phyloP scores from a whole-genome alignment of 2,888 invertebrate species.

The Philopedon plagiatum region DNA sequence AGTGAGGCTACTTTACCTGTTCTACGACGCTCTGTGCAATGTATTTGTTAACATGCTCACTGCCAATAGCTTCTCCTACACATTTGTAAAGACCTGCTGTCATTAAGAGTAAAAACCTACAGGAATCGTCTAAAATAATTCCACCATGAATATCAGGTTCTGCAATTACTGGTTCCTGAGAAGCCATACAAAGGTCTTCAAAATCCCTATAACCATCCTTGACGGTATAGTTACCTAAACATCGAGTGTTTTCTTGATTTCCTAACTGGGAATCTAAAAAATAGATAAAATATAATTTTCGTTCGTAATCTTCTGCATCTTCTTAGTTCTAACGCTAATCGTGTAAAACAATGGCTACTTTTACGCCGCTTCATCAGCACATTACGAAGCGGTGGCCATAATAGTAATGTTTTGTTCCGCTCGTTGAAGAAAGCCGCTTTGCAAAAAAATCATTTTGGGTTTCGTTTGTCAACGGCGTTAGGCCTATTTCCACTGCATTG shows the following conservation, averaged over 20 bases:
- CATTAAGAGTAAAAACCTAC: conserved; percentile 87
- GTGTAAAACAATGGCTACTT: no score
- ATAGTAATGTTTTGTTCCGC: no score
- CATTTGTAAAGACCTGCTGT: conserved; percentile 89
- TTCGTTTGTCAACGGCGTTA: no score
- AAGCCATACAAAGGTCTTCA: conserved; percentile 79
- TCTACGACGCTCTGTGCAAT: conserved; percentile 85
- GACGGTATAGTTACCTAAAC: conserved; percentile 89
- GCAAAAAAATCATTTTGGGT: no score
- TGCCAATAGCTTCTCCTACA: conserved; percentile 83
- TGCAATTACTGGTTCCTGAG: conserved; percentile 85
- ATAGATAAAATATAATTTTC: no score
- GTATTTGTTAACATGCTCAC: conserved; percentile 86
- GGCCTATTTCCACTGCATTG: no score
- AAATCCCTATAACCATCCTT: conserved; percentile 90
- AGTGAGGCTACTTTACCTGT: conserved; percentile 72
- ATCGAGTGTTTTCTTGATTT: conserved; percentile 86
- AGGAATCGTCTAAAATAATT: conserved; percentile 82
- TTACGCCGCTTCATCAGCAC: no score
- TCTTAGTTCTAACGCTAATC: no score
- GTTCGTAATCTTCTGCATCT: no score
- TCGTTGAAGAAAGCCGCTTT: no score
- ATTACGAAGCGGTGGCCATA: no score
- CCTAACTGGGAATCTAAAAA: conserved; percentile 78
- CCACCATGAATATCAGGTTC: conserved; percentile 89